A percentile compares a stretch with the other conserved stretches of the same genome.
Evolutionary conservation across 2,113 vertebrate genomes (phyloP).

Genomic region (Odocoileus hemionus): DNA sequence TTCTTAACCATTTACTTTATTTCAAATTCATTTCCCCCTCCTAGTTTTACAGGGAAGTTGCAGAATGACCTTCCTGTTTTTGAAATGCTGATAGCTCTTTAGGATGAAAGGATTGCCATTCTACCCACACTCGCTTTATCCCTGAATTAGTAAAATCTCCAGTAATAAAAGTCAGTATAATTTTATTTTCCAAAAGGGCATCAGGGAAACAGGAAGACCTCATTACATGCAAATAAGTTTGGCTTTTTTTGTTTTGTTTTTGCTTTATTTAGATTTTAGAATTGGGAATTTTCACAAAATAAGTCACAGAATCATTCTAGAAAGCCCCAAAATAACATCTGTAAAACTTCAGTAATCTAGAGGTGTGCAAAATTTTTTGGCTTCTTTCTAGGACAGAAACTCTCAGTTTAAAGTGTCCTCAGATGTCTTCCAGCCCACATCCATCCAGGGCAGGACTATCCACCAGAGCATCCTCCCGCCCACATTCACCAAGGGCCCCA

Average conservation of each 20-base stretch:
- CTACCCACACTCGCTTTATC: neutral
- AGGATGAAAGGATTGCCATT: constrained; percentile 9
- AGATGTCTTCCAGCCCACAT: neutral
- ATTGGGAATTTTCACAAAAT: neutral
- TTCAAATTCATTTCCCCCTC: constrained; percentile 40
- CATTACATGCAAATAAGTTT: neutral
- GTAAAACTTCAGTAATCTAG: neutral
- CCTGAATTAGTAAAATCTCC: neutral
- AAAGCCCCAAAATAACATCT: neutral
- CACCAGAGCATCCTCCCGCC: neutral
- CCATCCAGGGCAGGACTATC: neutral
- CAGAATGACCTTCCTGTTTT: constrained; percentile 14
- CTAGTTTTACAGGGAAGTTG: neutral
- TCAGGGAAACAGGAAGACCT: neutral
- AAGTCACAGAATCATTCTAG: neutral
- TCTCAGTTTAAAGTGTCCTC: neutral
- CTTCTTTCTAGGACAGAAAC: neutral
- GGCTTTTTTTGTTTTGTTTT: neutral
- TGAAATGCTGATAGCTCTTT: constrained; percentile 52
- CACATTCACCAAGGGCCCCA: neutral
- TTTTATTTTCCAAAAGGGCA: constrained; percentile 44
- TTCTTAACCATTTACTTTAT: constrained; percentile 60
- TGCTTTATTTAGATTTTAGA: neutral
- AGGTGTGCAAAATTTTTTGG: neutral
- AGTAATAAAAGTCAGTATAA: neutral